Evolutionary conservation across 2,797 vertebrate species (phyloP).

Genomic region (Sebastes paucispinis): DNA sequence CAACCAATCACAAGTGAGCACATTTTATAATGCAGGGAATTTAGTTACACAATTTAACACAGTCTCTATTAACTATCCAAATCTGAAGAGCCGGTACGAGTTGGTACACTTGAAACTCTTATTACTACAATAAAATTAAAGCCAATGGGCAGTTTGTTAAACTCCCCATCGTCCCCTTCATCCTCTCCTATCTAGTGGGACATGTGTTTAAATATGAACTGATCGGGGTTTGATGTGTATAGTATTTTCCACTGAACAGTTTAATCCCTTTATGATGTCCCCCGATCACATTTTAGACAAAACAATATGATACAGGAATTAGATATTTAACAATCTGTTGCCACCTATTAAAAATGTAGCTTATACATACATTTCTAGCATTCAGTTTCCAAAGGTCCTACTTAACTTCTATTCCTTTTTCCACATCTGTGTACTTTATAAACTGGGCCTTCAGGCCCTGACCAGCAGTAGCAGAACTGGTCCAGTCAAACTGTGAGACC

Average conservation of each 20-base stretch:
- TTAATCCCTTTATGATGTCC: background rate
- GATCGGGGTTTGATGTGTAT: background rate
- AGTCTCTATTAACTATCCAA: background rate
- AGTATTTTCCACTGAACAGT: background rate
- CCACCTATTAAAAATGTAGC: too few relatives aligned
- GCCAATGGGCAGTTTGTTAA: background rate
- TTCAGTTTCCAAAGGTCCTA: background rate
- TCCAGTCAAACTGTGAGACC: conserved; percentile 55
- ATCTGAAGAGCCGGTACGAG: background rate
- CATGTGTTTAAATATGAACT: background rate
- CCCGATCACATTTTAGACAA: background rate
- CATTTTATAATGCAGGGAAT: conserved; percentile 17
- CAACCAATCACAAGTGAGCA: conserved; percentile 36
- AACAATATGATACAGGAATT: background rate
- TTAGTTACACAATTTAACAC: conserved; percentile 4
- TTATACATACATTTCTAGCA: background rate
- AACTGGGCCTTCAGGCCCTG: conserved; percentile 25
- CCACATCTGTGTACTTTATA: conserved; percentile 3
- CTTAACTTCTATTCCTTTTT: background rate
- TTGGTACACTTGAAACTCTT: background rate
- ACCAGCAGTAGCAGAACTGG: conserved; percentile 45
- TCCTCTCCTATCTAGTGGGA: background rate
- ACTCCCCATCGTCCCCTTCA: background rate
- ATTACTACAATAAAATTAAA: background rate
- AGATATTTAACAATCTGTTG: background rate